A percentile compares a stretch with the other conserved stretches of the same genome.
phyloP scores from a whole-genome alignment of 2,113 vertebrate species.

The Cepphus grylle region DNA sequence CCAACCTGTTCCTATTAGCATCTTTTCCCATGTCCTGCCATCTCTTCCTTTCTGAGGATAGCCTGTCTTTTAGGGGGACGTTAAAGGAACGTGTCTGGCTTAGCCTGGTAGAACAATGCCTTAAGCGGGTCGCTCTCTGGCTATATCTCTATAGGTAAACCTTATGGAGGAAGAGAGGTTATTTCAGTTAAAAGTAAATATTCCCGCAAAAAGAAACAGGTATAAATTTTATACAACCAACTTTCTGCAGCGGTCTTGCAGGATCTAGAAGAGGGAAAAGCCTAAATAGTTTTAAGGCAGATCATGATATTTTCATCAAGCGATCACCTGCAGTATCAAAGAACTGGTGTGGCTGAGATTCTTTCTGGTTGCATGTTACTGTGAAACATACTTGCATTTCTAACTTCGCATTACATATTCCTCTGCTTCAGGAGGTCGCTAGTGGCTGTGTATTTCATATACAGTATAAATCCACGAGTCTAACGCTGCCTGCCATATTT shows the following conservation, averaged over 20 bases:
- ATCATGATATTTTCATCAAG: neutral
- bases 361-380: neutral
- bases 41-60: neutral
- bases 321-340: neutral
- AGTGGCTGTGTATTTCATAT: neutral
- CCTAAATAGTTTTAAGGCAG: neutral
- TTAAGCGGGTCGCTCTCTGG: neutral
- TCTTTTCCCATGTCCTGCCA: neutral
- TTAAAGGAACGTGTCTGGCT: neutral
- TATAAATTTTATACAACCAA: neutral
- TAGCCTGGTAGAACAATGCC: neutral
- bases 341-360: neutral
- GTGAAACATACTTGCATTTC: neutral
- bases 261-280: neutral
- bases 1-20: neutral
- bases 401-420: neutral
- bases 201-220: neutral
- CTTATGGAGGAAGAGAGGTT: neutral
- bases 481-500: neutral
- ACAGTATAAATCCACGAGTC: neutral
- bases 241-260: neutral
- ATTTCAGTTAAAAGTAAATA: neutral
- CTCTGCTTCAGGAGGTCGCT: neutral
- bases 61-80: neutral
- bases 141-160: neutral